These are phyloP conservation scores for Gandaritis pyraliata DNA, from an alignment of 2,888 invertebrate species.

Conservation along the genomic window DNA sequence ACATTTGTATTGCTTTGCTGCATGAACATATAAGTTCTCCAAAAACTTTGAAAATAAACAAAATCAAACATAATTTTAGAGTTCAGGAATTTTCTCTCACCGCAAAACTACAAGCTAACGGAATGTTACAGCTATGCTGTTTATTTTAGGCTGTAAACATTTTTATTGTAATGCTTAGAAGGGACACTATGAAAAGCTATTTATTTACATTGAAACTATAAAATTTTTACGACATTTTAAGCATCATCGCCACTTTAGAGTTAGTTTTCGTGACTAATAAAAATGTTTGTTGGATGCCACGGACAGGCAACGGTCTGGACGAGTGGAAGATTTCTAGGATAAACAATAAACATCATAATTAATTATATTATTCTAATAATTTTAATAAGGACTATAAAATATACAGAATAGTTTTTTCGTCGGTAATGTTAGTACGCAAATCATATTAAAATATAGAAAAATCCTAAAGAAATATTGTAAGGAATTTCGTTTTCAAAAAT, in stretches of 20 bases:
- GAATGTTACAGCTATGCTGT: constrained; percentile 52
- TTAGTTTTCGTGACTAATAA: constrained; percentile 44
- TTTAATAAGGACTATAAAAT: no score
- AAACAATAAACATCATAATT: background rate
- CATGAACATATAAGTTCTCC: no score
- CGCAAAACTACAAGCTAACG: constrained; percentile 41
- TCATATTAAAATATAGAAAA: no score
- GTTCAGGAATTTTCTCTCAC: background rate
- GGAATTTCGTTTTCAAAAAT: no score
- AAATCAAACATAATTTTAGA: background rate
- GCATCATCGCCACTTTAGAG: constrained; percentile 68
- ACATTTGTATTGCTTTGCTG: no score
- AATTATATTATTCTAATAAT: no score
- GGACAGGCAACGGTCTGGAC: constrained; percentile 8
- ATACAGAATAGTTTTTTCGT: no score
- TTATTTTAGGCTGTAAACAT: constrained; percentile 70
- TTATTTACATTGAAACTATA: constrained; percentile 76
- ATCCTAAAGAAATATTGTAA: no score
- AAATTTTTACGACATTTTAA: constrained; percentile 78
- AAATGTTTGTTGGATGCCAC: constrained; percentile 31
- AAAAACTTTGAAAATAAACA: no score
- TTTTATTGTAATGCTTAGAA: constrained; percentile 73
- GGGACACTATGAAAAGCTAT: constrained; percentile 72
- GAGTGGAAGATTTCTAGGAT: background rate
- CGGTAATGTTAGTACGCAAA: no score